Evolutionary conservation across 2,888 invertebrate genomes (phyloP).

Genomic region (Aromia moschata): DNA sequence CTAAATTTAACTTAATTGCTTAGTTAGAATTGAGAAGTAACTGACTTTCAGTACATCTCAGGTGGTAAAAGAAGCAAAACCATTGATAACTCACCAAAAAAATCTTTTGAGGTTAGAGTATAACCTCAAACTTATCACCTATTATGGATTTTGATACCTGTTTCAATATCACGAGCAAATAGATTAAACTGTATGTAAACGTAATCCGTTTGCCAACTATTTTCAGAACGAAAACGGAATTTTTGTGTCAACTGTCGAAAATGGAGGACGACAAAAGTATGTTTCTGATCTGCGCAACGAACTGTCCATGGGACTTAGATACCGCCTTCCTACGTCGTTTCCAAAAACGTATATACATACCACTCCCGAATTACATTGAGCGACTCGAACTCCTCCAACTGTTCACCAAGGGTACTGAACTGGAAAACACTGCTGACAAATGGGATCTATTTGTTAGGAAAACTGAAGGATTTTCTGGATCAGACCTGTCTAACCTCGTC

Average conservation of each 20-base stretch:
- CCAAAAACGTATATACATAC: conserved; percentile 67
- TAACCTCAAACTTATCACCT: too few relatives aligned
- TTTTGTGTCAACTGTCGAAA: conserved; percentile 66
- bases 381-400: conserved; percentile 53
- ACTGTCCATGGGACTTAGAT: conserved; percentile 72
- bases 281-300: conserved; percentile 68
- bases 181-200: too few relatives aligned
- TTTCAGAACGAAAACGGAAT: conserved; percentile 66
- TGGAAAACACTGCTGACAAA: conserved; percentile 39
- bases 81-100: too few relatives aligned
- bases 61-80: too few relatives aligned
- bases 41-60: too few relatives aligned
- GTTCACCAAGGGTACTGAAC: conserved; percentile 45
- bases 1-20: too few relatives aligned
- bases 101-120: too few relatives aligned
- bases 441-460: conserved; percentile 53
- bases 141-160: too few relatives aligned
- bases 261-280: conserved; percentile 52
- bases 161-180: too few relatives aligned
- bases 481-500: conserved; percentile 65
- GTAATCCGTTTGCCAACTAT: too few relatives aligned
- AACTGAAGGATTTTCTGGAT: conserved; percentile 67
- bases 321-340: conserved; percentile 68
- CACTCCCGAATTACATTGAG: conserved; percentile 62
- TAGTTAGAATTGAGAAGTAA: too few relatives aligned